phyloP scores from a whole-genome alignment of 2,113 vertebrate species.

The Tyrannus savana region DNA sequence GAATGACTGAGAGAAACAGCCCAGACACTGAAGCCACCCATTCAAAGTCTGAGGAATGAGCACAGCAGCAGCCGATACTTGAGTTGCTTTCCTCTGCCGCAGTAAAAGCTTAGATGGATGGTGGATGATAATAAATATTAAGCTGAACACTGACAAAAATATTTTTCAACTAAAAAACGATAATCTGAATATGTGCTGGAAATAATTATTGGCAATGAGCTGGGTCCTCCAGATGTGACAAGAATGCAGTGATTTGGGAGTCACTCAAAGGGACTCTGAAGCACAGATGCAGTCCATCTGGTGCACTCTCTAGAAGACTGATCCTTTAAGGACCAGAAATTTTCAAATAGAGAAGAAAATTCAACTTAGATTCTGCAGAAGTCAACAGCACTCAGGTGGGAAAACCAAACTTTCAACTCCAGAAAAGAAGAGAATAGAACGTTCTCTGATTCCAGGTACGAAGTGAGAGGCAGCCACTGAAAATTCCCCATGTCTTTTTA shows the following conservation, averaged over 20 bases:
- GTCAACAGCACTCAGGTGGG: not conserved
- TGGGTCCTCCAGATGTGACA: constrained; percentile 46
- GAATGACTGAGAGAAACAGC: not conserved
- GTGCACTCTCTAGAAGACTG: not conserved
- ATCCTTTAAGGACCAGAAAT: constrained; percentile 17
- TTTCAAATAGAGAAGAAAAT: not conserved
- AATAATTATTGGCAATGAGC: constrained; percentile 38
- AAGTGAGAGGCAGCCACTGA: not conserved
- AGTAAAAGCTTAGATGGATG: not conserved
- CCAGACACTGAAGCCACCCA: not conserved
- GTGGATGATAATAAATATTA: not conserved
- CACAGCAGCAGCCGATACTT: not conserved
- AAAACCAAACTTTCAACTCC: constrained; percentile 2
- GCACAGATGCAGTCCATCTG: constrained; percentile 47
- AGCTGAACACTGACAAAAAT: not conserved
- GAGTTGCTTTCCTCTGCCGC: not conserved
- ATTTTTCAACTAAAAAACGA: not conserved
- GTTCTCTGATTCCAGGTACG: not conserved
- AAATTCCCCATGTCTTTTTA: not conserved
- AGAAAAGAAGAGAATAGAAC: not conserved
- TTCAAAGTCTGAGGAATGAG: not conserved
- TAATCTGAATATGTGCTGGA: constrained; percentile 6
- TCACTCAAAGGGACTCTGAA: not conserved
- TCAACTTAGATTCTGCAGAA: not conserved
- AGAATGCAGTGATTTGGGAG: constrained; percentile 31